Base-by-base conservation (phyloP, 1,140 invertebrate species). In the Drosophila sturtevanti region DNA sequence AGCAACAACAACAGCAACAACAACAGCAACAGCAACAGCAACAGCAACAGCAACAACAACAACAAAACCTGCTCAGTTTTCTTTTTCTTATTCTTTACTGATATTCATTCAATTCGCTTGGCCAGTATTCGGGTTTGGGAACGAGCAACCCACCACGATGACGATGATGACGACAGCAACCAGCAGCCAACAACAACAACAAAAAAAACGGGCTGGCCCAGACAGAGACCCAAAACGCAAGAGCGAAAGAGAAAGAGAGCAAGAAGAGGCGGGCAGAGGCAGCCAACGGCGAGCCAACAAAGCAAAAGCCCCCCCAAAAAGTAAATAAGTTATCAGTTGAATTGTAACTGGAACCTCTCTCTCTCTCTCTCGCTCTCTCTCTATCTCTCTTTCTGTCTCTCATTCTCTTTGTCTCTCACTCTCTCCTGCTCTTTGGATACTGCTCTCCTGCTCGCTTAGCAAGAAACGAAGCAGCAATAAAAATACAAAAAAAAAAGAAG, bases 301-400 rank as follows among this genome's bases (percentile, higher is more conserved):
- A 82, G 75, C 76, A 70, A 82, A 73, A 81, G 82, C 79, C 79
- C 70, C 72, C 73, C 62, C 77, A 72, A 75, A 70, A 76, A 89
- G 79, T 89, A 87, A 87, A 84, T 87, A 87, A 87, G 77, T 87
- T 89, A 87, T 89, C 84, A 89, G 79, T 68, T 65, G 82, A 82
- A 84, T 77, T 89, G 84, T 89, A 87, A 89, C 82, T 87, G 71
- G 66, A 86, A 87, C 72, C 81, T 79, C 38, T 35, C 56, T 54
- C 41, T 11, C 21, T 44, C 59, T 61, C 12, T 7, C 18, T 61
- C 18, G 16, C 10, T 21, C 4, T 12, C 14, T 18, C 7, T 11
- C 14, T 18, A 14, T 12, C 24, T 31, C 41, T 1, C 16, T 9
- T 9, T 18, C 37, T 38, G 37, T 38, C 11, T 11, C 37, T 10